A percentile compares a stretch with the other conserved stretches of the same genome.
Conservation (phyloP, 1,140 invertebrate genomes). For the Papilio machaon region DNA sequence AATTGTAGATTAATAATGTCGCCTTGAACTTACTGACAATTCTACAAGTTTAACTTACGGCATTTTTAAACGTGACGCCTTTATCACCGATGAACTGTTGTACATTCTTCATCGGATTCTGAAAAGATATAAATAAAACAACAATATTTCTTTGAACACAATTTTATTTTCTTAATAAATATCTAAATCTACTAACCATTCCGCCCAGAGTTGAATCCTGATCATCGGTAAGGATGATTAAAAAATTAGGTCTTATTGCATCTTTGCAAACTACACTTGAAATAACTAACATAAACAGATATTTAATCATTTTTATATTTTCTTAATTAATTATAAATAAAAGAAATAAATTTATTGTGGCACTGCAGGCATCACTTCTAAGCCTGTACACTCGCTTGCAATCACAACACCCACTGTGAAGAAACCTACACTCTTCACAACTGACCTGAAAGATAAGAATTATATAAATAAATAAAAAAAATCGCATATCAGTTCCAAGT, state of each 20-base stretch:
- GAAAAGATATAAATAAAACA: conserved; percentile 76
- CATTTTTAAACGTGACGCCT: conserved; percentile 88
- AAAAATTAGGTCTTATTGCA: conserved; percentile 85
- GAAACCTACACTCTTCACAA: conserved; percentile 86
- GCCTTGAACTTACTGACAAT: not conserved
- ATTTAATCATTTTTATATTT: conserved; percentile 63
- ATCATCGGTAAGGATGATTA: conserved; percentile 93
- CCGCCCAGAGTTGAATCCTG: conserved; percentile 90
- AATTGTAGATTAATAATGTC: not conserved
- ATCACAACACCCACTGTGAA: conserved; percentile 86
- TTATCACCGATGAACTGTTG: conserved; percentile 83
- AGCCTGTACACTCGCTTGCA: conserved; percentile 85
- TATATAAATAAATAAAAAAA: conserved; percentile 41
- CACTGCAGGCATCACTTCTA: conserved; percentile 84
- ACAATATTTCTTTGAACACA: conserved; percentile 54
- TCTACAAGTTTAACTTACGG: conserved; percentile 82
- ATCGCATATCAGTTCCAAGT: conserved; percentile 30
- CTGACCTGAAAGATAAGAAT: conserved; percentile 83
- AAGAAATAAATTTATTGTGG: conserved; percentile 63
- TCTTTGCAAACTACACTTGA: conserved; percentile 50
- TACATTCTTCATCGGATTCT: conserved; percentile 87
- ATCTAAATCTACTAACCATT: conserved; percentile 83
- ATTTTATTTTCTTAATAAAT: conserved; percentile 63
- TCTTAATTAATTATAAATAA: conserved; percentile 40
- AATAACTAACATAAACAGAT: conserved; percentile 58